Conservation (phyloP, 2,888 invertebrate species). For the Empis stercorea region DNA sequence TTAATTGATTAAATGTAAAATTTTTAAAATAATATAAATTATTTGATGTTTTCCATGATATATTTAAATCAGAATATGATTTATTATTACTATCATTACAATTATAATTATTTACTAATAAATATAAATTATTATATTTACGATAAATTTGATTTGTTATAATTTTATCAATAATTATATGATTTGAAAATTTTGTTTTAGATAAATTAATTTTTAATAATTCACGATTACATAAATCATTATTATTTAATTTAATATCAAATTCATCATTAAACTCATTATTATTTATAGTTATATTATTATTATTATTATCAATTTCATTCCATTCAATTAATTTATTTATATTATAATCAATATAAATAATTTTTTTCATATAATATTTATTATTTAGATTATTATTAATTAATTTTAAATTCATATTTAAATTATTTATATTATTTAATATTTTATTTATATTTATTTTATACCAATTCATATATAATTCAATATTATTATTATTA, state of each 20-base stretch:
- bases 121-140: too few relatives aligned
- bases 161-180: not conserved
- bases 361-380: not conserved
- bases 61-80: not conserved
- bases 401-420: not conserved
- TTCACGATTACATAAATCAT: not conserved
- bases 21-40: not conserved
- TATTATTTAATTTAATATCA: not conserved
- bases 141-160: too few relatives aligned
- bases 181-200: not conserved
- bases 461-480: not conserved
- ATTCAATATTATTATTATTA: not conserved
- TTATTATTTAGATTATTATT: not conserved
- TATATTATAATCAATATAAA: not conserved
- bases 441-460: not conserved
- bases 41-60: not conserved
- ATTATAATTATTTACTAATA: too few relatives aligned
- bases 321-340: not conserved
- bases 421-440: not conserved
- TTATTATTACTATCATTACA: too few relatives aligned
- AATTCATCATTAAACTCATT: not conserved
- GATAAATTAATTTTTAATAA: not conserved
- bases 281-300: too few relatives aligned
- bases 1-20: not conserved
- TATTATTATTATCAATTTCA: not conserved